Evolutionary conservation across 2,888 invertebrate species (phyloP).

Genomic region (Leptogaster cylindrica): DNA sequence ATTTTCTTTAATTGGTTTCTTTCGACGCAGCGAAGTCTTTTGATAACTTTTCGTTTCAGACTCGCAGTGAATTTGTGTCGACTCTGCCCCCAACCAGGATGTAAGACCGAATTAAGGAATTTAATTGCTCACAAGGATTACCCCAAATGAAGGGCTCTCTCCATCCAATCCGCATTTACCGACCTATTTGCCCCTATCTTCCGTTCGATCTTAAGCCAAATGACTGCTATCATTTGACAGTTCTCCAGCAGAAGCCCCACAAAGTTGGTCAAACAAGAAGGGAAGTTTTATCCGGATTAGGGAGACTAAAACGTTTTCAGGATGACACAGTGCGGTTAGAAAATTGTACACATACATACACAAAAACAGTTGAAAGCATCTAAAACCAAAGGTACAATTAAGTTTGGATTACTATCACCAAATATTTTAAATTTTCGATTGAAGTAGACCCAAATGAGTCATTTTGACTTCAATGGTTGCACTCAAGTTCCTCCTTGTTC

Average conservation of each 20-base stretch:
- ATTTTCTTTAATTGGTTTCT: constrained; percentile 15
- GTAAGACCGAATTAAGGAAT: constrained; percentile 31
- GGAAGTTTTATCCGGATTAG: constrained; percentile 30
- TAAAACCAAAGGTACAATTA: constrained; percentile 43
- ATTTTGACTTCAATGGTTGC: constrained; percentile 39
- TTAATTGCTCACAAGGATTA: constrained; percentile 37
- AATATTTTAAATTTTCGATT: constrained; percentile 46
- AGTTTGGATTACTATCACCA: constrained; percentile 43
- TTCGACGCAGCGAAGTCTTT: constrained; percentile 9
- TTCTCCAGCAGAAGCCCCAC: constrained; percentile 17
- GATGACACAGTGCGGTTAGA: constrained; percentile 18
- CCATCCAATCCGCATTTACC: constrained; percentile 8
- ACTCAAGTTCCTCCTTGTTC: constrained; percentile 14
- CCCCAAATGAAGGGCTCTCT: constrained; percentile 6
- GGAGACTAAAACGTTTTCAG: constrained; percentile 11
- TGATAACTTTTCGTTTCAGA: constrained; percentile 16
- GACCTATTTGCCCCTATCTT: constrained; percentile 20
- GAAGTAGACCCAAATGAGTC: constrained; percentile 44
- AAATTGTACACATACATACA: neutral
- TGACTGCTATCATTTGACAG: constrained; percentile 24
- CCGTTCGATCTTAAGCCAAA: constrained; percentile 3
- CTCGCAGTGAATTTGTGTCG: constrained; percentile 13
- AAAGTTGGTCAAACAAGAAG: constrained; percentile 22
- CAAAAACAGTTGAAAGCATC: neutral
- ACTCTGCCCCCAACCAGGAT: neutral